These are phyloP conservation scores for Cyanistes caeruleus DNA, from an alignment of 2,113 vertebrate genomes.

Conservation along the genomic window DNA sequence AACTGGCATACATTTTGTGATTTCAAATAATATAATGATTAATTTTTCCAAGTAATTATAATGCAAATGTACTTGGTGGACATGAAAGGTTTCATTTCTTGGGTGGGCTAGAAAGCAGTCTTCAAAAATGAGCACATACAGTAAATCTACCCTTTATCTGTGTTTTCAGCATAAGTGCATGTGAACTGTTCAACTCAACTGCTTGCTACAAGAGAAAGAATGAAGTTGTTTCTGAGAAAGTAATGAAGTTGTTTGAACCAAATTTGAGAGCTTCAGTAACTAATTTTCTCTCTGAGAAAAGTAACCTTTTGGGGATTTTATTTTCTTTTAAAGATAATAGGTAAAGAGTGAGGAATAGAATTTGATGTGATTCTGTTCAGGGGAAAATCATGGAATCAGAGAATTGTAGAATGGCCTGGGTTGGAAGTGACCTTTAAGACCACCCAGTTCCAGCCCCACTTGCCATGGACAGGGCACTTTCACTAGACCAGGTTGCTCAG, in stretches of 20 bases:
- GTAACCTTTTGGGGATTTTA: not conserved
- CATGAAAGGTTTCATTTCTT: not conserved
- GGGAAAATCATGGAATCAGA: not conserved
- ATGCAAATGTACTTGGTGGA: not conserved
- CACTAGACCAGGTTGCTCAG: not conserved
- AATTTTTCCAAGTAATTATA: not conserved
- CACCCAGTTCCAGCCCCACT: not conserved
- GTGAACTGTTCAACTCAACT: not conserved
- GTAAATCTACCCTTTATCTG: not conserved
- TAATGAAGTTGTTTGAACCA: not conserved
- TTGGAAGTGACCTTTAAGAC: not conserved
- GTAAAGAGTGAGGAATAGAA: not conserved
- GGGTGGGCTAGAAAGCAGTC: not conserved
- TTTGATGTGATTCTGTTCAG: not conserved
- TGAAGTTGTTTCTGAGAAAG: not conserved
- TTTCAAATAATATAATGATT: not conserved
- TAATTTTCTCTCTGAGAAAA: not conserved
- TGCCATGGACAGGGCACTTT: not conserved
- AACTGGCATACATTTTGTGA: not conserved
- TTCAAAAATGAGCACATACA: not conserved
- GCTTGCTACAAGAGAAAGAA: not conserved
- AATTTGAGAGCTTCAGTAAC: not conserved
- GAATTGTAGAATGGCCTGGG: rapidly evolving
- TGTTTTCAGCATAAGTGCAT: not conserved
- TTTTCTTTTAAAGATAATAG: not conserved